Evolutionary conservation across 92 coral and sea anemone species (phyloP), one percentile per base, ranked within the genome.

Genomic region (Epizoanthus ramosus): DNA sequence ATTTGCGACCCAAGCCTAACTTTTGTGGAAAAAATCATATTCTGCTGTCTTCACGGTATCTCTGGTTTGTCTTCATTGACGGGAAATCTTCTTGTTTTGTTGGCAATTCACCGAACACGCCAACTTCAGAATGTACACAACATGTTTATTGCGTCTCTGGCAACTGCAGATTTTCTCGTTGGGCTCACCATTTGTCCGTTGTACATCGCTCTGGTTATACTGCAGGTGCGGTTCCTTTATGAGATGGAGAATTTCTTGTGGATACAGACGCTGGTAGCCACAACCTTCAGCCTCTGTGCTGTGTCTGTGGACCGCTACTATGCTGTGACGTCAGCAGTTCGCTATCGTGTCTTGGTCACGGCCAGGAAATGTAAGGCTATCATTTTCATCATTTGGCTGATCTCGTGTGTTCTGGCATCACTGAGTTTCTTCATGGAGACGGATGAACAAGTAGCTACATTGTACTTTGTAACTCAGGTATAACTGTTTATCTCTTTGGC

Each of bases 211-310:
- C 17, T 83, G 0, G 63, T 80, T 14, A 59, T 59, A 28, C 74
- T 31, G 22, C 35, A 23, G 16, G 41, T 54, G 14, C 71, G 80
- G 79, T 57, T 50, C 13, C 69, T 83, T 37, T 71, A 83, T 61
- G 72, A 59, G 58, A 3, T 58, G 16, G 87, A 83, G 41, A 71
- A 83, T 39, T 83, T 72, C 18, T 54, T 83, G 16, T 83, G 87
- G 87, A 58, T 83, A 57, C 86, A 83, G 50, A 70, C 85, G 0
- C 35, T 81, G 57, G 69, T 81, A 3, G 79, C 79, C 61, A 81
- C 85, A 24, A 68, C 85, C 56, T 57, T 69, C 8, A 81, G 85
- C 60, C 31, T 81, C 3, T 52, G 41, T 13, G 85, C 85, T 4
- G 79, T 81, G 5, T 68, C 68, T 5, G 19, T 71, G 12, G 79